Evolutionary conservation across 2,888 invertebrate genomes (phyloP).

Genomic region (Neoascia interrupta): DNA sequence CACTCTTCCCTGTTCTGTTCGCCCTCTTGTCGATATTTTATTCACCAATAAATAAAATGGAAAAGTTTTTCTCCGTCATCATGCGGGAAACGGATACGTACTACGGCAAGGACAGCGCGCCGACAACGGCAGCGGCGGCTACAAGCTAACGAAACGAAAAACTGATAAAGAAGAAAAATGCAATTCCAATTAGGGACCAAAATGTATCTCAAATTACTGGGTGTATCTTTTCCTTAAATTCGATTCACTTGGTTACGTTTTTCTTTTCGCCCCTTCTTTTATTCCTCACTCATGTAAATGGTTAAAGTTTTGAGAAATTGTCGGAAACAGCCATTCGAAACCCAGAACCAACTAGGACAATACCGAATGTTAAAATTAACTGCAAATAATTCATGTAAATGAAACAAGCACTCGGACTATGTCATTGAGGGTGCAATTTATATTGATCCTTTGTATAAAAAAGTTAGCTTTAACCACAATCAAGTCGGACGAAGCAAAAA

Average conservation of each 20-base stretch:
- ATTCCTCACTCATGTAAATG: conserved; percentile 15
- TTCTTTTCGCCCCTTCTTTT: background rate
- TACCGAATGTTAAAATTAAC: conserved; percentile 6
- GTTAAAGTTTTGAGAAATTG: conserved; percentile 9
- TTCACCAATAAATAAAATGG: conserved; percentile 27
- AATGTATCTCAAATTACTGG: conserved; percentile 22
- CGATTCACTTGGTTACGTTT: conserved; percentile 8
- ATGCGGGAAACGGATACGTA: background rate
- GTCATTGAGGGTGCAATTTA: too few species aligned
- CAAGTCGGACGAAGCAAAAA: background rate
- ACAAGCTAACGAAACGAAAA: conserved; percentile 12
- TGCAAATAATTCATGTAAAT: conserved; percentile 25
- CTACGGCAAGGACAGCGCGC: background rate
- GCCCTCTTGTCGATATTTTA: conserved; percentile 34
- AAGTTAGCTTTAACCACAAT: too few species aligned
- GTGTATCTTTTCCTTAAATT: conserved; percentile 22
- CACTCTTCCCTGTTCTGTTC: background rate
- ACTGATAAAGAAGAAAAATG: conserved; percentile 36
- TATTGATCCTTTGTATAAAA: conserved; percentile 7
- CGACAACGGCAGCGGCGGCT: too few species aligned
- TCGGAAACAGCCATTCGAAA: background rate
- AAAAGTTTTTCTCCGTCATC: conserved; percentile 41
- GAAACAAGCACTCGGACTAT: too few species aligned
- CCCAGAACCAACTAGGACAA: background rate
- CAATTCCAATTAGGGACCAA: conserved; percentile 41